Conservation (phyloP, 1,140 invertebrate genomes). For the Brachionus paranguensis region DNA sequence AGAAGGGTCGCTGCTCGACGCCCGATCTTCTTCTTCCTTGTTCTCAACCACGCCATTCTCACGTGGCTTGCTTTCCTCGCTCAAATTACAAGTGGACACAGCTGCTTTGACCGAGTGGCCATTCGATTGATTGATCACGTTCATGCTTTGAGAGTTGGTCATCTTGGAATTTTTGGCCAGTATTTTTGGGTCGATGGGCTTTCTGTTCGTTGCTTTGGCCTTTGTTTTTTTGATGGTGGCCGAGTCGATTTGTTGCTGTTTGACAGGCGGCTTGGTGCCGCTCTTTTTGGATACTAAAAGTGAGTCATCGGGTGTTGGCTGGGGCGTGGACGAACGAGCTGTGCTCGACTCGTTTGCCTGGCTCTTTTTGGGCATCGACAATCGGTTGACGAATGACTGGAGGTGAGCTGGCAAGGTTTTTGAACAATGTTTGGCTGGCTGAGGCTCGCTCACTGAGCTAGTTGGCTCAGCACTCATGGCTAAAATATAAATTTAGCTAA, state of each 20-base stretch:
- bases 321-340: not conserved
- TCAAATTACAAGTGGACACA: not conserved
- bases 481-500: not conserved
- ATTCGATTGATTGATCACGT: not conserved
- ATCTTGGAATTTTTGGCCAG: not conserved
- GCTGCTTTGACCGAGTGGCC: not conserved
- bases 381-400: constrained; percentile 4
- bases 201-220: not conserved
- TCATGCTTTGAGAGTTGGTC: not conserved
- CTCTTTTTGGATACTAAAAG: not conserved
- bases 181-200: not conserved
- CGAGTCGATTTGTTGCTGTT: not conserved
- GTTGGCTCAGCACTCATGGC: not conserved
- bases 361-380: constrained; percentile 25
- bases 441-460: not conserved
- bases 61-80: not conserved
- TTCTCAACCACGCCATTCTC: not conserved
- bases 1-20: not conserved
- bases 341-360: not conserved
- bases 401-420: constrained; percentile 18
- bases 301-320: not conserved
- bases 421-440: not conserved
- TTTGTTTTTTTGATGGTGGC: not conserved
- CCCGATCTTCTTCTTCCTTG: not conserved
- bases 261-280: not conserved